Percentiles rank a stretch among this genome's conserved stretches.
phyloP scores from a whole-genome alignment of 2,797 vertebrate species.

The Sebastiscus tertius region DNA sequence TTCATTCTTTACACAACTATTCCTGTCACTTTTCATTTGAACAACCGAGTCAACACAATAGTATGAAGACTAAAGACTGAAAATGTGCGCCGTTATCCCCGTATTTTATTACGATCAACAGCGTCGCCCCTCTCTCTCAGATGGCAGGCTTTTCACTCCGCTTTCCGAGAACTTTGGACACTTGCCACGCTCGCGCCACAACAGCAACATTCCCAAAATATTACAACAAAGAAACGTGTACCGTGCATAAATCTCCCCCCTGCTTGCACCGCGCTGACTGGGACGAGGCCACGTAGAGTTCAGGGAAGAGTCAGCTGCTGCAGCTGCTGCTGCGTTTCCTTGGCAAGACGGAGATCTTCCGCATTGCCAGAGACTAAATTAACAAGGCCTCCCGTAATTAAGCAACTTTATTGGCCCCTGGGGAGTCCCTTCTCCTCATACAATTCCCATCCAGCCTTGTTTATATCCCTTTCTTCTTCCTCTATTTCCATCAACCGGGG shows the following conservation, averaged over 20 bases:
- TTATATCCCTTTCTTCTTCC: constrained; percentile 51
- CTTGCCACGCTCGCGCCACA: neutral
- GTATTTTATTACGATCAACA: neutral
- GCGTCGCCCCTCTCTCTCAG: neutral
- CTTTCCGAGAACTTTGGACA: neutral
- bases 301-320: constrained; percentile 51
- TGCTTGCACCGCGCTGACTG: constrained; percentile 10
- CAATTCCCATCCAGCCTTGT: constrained; percentile 63
- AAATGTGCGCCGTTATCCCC: neutral
- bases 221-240: neutral
- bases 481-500: constrained; percentile 31
- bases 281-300: constrained; percentile 48
- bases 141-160: neutral
- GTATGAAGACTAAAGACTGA: neutral
- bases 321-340: constrained; percentile 51
- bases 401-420: constrained; percentile 68
- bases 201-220: neutral
- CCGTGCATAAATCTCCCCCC: neutral
- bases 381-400: constrained; percentile 73
- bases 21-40: neutral
- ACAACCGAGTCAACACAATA: neutral
- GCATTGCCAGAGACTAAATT: constrained; percentile 69
- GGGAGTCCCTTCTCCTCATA: constrained; percentile 59
- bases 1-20: neutral
- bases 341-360: constrained; percentile 46